Conservation (phyloP, 2,113 vertebrate genomes). For the Hippocampus abdominalis region DNA sequence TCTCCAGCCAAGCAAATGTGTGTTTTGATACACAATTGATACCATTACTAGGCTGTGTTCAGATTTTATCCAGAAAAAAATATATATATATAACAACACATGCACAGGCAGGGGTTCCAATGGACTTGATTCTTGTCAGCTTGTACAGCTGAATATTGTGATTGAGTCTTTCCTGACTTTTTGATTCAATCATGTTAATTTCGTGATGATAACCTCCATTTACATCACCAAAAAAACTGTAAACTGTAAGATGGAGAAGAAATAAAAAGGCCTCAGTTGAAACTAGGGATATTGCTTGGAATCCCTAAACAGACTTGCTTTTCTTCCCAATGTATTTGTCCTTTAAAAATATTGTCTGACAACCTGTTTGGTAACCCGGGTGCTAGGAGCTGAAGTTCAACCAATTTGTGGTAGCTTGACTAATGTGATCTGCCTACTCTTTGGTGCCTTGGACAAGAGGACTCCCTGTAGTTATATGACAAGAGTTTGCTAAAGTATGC, state of each 20-base stretch:
- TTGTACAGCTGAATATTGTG: too few relatives aligned
- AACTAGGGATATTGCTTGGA: not conserved
- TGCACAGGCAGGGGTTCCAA: too few relatives aligned
- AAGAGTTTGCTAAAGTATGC: slow-evolving; percentile 19
- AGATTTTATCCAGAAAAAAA: too few relatives aligned
- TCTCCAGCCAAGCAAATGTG: not conserved
- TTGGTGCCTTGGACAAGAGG: slow-evolving; percentile 27
- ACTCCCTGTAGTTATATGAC: slow-evolving; percentile 48
- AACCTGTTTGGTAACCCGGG: slow-evolving; percentile 53
- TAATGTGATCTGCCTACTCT: slow-evolving; percentile 19
- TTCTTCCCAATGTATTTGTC: not conserved
- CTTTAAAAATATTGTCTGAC: slow-evolving; percentile 18
- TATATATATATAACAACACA: too few relatives aligned
- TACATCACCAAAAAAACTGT: not conserved
- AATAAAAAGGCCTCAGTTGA: not conserved
- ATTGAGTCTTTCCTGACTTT: too few relatives aligned
- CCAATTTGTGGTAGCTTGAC: slow-evolving; percentile 29
- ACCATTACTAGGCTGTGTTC: too few relatives aligned
- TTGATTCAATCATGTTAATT: too few relatives aligned
- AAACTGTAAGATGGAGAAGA: not conserved
- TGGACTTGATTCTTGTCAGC: too few relatives aligned
- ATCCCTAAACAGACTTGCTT: not conserved
- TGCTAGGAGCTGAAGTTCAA: slow-evolving; percentile 43
- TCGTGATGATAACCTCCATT: not conserved
- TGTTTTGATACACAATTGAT: not conserved